Base-by-base conservation (phyloP, 1,140 invertebrate genomes). In the Luehdorfia chinensis region DNA sequence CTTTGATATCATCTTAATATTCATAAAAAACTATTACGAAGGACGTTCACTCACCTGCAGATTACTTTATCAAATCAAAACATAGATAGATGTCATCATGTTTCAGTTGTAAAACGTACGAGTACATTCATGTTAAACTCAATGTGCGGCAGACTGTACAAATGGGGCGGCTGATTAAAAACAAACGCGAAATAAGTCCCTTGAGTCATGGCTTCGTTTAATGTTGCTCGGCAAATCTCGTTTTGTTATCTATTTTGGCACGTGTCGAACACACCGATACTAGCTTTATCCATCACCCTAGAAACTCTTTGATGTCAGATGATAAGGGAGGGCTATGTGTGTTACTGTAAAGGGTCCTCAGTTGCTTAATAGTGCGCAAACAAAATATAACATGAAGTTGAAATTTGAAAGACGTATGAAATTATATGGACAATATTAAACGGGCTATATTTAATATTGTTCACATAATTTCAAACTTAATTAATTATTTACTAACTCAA, bases 261-360 rank as follows among this genome's bases (percentile, higher is more conserved):
- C 73, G 75, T 79, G 75, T 21, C 60, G 47, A 47, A 52, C 23
- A 59, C 41, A 41, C 49, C 43, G 68, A 76, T 66, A 71, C 57
- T 19, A 59, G 59, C 50, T 59, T 73, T 74, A 79, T 79, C 75
- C 71, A 70, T 79, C 71, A 79, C 69, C 71, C 75, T 59, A 60
- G 33, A 55, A 67, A 69, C 66, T 70, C 72, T 79, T 79, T 79
- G 72, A 79, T 74, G 73, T 74, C 47, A 46, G 51, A 68, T 30
- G 39, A 43, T 43, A 43, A 28, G 39, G 37, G 37, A 28, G 23
- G 13, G 21, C 37, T 15, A 28, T 9, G 25, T 28, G 25, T 16
- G 21, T 11, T 16, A 43, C 25, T 28, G 14, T 28, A 27, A 19
- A 43, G 39, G 39, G 39, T 18, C 39, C 14, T 43, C 14, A 43